phyloP scores from a whole-genome alignment of 2,113 vertebrate species.

The Condylura cristata region DNA sequence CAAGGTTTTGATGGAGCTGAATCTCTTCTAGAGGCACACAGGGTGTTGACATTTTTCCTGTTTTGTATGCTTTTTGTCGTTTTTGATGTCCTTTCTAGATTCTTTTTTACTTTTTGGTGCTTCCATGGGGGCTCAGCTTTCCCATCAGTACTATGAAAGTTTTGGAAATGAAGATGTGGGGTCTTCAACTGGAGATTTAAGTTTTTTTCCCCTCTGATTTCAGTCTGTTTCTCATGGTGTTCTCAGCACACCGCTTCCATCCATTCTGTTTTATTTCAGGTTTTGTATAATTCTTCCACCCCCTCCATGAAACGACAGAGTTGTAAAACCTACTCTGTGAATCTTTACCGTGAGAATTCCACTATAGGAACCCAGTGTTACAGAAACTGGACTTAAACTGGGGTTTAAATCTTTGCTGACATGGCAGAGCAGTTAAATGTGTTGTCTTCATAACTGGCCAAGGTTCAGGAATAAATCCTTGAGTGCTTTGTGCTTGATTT shows the following conservation, averaged over 20 bases:
- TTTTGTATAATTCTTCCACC: background rate
- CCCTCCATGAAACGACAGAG: background rate
- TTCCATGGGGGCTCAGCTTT: background rate
- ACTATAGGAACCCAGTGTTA: background rate
- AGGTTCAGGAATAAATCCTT: background rate
- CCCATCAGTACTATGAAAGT: background rate
- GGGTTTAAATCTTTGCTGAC: background rate
- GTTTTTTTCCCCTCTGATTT: background rate
- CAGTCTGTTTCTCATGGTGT: background rate
- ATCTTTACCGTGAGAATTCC: background rate
- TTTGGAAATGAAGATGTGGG: background rate
- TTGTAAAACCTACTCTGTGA: background rate
- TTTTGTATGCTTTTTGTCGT: background rate
- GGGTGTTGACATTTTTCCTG: rapidly evolving
- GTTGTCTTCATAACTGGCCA: background rate
- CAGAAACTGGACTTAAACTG: background rate
- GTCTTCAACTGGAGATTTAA: background rate
- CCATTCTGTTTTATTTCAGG: background rate
- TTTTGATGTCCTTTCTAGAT: background rate
- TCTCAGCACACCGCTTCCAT: background rate
- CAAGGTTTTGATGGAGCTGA: background rate
- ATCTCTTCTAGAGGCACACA: background rate
- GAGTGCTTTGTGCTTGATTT: background rate
- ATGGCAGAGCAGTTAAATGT: background rate
- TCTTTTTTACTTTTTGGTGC: background rate